A percentile compares a stretch with the other conserved stretches of the same genome.
phyloP scores from a whole-genome alignment of 2,797 vertebrate genomes.

The Okamejei kenojei region DNA sequence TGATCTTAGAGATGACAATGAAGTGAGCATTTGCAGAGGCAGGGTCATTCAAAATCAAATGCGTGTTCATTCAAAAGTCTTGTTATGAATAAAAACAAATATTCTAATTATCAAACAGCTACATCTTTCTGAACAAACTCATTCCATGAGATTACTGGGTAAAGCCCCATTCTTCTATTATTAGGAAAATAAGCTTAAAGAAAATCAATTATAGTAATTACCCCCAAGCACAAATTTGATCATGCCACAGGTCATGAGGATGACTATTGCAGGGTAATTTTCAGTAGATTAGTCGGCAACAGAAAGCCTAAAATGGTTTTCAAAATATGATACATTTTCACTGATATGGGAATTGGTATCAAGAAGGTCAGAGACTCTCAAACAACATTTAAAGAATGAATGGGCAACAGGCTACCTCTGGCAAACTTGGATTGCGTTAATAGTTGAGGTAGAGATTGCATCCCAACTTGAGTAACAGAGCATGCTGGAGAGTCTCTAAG shows the following conservation, averaged over 20 bases:
- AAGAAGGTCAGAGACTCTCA: neutral
- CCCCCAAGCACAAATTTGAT: neutral
- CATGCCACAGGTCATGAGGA: neutral
- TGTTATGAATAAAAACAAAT: neutral
- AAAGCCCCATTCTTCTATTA: neutral
- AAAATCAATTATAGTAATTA: neutral
- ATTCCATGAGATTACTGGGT: neutral
- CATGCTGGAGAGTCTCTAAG: neutral
- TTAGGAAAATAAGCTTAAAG: neutral
- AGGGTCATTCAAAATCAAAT: neutral
- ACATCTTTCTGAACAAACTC: neutral
- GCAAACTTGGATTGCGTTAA: neutral
- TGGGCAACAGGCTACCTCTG: neutral
- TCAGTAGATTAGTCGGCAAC: neutral
- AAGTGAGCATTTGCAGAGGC: neutral
- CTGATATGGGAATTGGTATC: neutral
- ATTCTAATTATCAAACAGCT: neutral
- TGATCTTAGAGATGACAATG: neutral
- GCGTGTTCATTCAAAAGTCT: neutral
- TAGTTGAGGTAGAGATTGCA: neutral
- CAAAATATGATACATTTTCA: neutral
- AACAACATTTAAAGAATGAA: neutral
- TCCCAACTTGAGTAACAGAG: neutral
- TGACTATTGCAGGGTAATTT: neutral
- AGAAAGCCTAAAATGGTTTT: neutral